Evolutionary conservation across 23 tunicate genomes (phyloP).

Genomic region (Halocynthia roretzi): DNA sequence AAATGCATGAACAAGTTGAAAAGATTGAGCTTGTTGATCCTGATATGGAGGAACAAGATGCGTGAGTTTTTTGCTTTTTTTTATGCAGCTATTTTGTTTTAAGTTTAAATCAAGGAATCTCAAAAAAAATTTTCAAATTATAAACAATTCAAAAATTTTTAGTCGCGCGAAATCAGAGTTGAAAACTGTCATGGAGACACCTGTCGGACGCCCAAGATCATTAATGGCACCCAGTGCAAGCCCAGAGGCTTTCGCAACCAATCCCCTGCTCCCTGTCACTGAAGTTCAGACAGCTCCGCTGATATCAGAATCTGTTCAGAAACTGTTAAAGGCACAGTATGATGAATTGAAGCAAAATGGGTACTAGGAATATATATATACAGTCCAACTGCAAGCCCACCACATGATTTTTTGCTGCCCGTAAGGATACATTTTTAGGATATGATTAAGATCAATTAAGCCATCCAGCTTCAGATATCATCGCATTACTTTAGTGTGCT

Average conservation of each 20-base stretch:
- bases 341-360: constrained; percentile 35
- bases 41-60: constrained; percentile 37
- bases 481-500: no score
- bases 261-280: constrained; percentile 42
- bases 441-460: no score
- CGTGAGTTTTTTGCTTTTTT: neutral
- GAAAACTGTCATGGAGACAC: constrained; percentile 50
- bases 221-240: constrained; percentile 95
- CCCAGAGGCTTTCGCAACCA: constrained; percentile 59
- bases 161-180: constrained; percentile 28
- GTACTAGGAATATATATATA: neutral
- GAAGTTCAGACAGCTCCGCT: constrained; percentile 19
- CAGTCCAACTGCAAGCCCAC: no score
- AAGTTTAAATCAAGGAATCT: neutral
- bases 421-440: no score
- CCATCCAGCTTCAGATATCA: no score
- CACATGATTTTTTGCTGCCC: no score
- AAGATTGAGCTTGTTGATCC: constrained; percentile 74
- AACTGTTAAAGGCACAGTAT: constrained; percentile 24
- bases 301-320: constrained; percentile 15
- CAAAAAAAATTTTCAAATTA: neutral
- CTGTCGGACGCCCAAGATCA: constrained; percentile 73
- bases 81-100: neutral
- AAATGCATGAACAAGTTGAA: constrained; percentile 80
- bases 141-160: neutral